A percentile compares a stretch with the other conserved stretches of the same genome.
Evolutionary conservation across 2,113 vertebrate species (phyloP).

Genomic region (Climacteris rufus): DNA sequence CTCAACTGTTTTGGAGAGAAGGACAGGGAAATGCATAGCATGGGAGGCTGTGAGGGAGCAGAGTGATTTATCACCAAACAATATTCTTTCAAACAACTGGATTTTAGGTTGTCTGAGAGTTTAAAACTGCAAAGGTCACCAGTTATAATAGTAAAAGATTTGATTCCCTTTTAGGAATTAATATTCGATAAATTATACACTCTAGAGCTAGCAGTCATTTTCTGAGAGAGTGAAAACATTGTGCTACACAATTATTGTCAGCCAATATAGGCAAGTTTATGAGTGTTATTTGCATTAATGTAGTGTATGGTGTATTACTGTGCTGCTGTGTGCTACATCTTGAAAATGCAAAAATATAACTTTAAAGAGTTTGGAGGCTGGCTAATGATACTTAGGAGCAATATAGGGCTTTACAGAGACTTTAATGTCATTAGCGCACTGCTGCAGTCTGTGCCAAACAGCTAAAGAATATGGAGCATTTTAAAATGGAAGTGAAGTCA

Average conservation of each 20-base stretch:
- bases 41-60: not conserved
- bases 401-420: not conserved
- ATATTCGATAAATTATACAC: not conserved
- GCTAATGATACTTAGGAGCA: not conserved
- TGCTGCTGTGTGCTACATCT: not conserved
- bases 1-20: not conserved
- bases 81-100: not conserved
- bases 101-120: not conserved
- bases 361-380: not conserved
- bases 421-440: not conserved
- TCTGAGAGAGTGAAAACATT: not conserved
- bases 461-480: not conserved
- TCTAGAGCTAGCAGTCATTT: not conserved
- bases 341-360: not conserved
- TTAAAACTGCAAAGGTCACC: not conserved
- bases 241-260: not conserved
- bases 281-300: not conserved
- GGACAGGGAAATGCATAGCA: not conserved
- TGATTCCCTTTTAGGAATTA: not conserved
- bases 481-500: not conserved
- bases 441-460: not conserved
- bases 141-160: not conserved
- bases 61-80: not conserved
- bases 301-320: not conserved
- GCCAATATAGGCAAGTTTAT: rapidly evolving